These are phyloP conservation scores for Polypedilum vanderplanki DNA, from an alignment of 1,140 invertebrate species.

Conservation along the genomic window DNA sequence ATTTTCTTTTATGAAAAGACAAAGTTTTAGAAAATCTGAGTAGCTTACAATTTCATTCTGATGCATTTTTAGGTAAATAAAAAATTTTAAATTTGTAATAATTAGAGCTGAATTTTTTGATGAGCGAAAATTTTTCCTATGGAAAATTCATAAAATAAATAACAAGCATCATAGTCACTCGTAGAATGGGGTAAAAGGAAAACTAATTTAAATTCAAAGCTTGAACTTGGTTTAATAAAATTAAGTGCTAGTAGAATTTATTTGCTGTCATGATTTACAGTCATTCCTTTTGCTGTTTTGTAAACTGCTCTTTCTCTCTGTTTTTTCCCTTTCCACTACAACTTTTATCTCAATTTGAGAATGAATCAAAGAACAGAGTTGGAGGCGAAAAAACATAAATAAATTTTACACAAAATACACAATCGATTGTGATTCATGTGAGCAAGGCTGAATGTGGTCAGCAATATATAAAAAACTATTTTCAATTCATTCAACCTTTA, in stretches of 20 bases:
- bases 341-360: conserved; percentile 13
- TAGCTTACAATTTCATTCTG: no score
- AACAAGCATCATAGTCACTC: background rate
- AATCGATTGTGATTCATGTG: conserved; percentile 8
- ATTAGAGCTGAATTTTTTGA: background rate
- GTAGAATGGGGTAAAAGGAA: background rate
- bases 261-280: conserved; percentile 26
- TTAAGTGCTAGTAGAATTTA: conserved; percentile 27
- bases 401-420: conserved; percentile 1
- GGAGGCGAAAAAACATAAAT: background rate
- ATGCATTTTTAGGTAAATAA: background rate
- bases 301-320: background rate
- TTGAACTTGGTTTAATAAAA: conserved; percentile 16
- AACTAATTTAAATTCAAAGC: conserved; percentile 25
- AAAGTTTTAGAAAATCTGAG: no score
- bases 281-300: background rate
- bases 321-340: background rate
- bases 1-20: no score
- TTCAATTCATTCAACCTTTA: no score
- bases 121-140: background rate
- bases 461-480: background rate
- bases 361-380: background rate
- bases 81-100: background rate
- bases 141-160: no score
- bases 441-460: conserved; percentile 1